A percentile compares a stretch with the other conserved stretches of the same genome.
phyloP scores from a whole-genome alignment of 2,797 vertebrate genomes.

The Hyperoplus lanceolatus region DNA sequence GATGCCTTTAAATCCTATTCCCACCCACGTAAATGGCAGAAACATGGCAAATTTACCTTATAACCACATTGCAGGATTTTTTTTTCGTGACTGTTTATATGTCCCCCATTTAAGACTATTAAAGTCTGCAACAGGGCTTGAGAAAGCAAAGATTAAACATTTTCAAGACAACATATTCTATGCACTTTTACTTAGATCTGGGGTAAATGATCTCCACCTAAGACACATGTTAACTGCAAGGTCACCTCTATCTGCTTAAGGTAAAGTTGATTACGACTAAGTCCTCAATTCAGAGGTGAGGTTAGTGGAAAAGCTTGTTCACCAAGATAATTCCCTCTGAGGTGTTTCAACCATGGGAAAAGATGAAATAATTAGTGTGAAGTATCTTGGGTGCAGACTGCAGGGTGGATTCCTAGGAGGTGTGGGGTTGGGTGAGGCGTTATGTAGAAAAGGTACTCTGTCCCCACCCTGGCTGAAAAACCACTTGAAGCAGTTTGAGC shows the following conservation, averaged over 20 bases:
- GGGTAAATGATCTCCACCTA: background rate
- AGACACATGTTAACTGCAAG: background rate
- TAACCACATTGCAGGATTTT: too few species aligned
- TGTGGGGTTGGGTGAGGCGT: background rate
- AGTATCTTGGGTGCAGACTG: constrained; percentile 2
- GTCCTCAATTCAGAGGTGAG: background rate
- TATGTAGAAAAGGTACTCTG: background rate
- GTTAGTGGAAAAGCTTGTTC: background rate
- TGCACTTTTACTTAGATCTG: background rate
- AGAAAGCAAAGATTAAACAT: background rate
- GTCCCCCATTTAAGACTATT: background rate
- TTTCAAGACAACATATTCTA: background rate
- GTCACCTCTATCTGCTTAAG: too few species aligned
- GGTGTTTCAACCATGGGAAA: background rate
- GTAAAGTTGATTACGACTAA: background rate
- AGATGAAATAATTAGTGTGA: background rate
- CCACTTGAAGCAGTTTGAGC: background rate
- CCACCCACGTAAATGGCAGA: too few species aligned
- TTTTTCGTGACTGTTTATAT: background rate
- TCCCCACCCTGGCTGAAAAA: background rate
- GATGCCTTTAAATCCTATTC: background rate
- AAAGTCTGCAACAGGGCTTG: background rate
- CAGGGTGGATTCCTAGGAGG: background rate
- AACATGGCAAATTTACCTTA: too few species aligned
- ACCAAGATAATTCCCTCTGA: background rate